phyloP scores from a whole-genome alignment of 2,113 vertebrate species.

The Andinoacara biseriatus region DNA sequence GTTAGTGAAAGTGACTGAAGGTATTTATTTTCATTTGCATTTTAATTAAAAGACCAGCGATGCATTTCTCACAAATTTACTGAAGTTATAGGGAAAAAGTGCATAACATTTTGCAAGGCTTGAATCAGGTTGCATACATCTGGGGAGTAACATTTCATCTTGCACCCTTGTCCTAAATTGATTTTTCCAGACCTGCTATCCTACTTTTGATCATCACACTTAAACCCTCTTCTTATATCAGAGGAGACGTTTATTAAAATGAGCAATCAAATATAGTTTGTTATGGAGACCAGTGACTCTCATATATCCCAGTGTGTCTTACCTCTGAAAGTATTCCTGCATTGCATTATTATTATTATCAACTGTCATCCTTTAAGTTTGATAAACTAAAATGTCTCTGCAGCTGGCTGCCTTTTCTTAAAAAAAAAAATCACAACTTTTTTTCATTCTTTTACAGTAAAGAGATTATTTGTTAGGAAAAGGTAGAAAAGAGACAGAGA shows the following conservation, averaged over 20 bases:
- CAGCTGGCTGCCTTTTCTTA: neutral
- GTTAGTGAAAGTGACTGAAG: neutral
- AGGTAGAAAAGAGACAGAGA: slow-evolving; percentile 40
- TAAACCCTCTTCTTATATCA: neutral
- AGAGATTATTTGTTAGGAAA: slow-evolving; percentile 29
- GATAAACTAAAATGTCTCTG: neutral
- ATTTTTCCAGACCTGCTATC: neutral
- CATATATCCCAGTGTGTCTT: neutral
- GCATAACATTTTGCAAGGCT: neutral
- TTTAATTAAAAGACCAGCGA: neutral
- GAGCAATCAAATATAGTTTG: neutral
- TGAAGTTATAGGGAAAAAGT: neutral
- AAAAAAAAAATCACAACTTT: neutral
- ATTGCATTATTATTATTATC: neutral
- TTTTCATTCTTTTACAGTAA: neutral
- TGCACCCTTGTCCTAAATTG: neutral
- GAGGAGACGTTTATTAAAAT: neutral
- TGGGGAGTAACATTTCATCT: neutral
- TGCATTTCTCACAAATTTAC: slow-evolving; percentile 3
- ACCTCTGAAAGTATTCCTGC: neutral
- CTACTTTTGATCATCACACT: neutral
- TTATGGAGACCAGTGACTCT: neutral
- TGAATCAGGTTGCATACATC: neutral
- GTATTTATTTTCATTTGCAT: slow-evolving; percentile 1
- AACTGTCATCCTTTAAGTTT: neutral